Evolutionary conservation across 2,113 vertebrate species (phyloP).

Genomic region (Malaclemys terrapin): DNA sequence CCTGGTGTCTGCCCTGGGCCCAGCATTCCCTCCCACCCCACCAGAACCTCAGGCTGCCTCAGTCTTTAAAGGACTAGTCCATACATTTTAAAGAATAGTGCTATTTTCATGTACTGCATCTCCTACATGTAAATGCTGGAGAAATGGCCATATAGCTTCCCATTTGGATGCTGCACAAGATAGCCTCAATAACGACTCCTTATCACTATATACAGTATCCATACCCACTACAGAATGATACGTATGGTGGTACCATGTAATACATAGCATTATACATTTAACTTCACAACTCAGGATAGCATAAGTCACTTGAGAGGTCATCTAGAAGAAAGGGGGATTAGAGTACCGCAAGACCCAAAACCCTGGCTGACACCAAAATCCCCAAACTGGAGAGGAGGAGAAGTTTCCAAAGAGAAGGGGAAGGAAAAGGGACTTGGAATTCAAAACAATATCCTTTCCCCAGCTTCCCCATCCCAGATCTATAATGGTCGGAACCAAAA

Average conservation of each 20-base stretch:
- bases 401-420: neutral
- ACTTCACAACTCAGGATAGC: neutral
- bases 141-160: neutral
- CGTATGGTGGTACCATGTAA: neutral
- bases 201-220: neutral
- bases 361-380: neutral
- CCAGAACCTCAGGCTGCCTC: neutral
- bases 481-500: neutral
- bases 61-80: slow-evolving; percentile 6
- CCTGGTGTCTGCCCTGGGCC: neutral
- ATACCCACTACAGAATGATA: rapidly evolving
- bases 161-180: neutral
- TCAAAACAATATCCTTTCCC: neutral
- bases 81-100: neutral
- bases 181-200: neutral
- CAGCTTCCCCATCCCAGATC: neutral
- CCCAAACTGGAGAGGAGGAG: neutral
- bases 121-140: neutral
- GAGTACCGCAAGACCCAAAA: neutral
- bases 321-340: neutral
- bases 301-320: neutral
- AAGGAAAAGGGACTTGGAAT: neutral
- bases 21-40: slow-evolving; percentile 5
- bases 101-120: neutral
- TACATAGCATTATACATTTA: neutral